Conservation (phyloP, 2,888 invertebrate genomes). For the Osmoderma eremita region DNA sequence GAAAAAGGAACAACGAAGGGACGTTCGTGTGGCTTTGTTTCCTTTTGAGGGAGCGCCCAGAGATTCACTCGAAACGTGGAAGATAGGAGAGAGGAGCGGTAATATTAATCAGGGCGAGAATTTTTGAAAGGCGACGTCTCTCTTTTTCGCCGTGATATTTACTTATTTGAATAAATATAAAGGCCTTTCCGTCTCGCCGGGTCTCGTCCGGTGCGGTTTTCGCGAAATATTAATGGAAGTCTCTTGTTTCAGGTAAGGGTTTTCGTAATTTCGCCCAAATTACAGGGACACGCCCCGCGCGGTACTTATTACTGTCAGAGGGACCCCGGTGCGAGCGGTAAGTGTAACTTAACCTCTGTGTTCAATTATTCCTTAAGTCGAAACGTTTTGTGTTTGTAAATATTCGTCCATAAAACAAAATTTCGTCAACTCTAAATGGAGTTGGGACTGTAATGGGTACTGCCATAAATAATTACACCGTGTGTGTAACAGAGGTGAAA, state of each 20-base stretch:
- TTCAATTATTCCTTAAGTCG: too few species aligned
- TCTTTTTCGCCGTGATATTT: slow-evolving; percentile 21
- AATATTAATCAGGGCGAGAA: slow-evolving; percentile 36
- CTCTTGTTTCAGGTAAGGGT: slow-evolving; percentile 54
- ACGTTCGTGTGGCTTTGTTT: slow-evolving; percentile 14
- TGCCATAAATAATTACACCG: too few species aligned
- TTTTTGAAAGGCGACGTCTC: slow-evolving; percentile 21
- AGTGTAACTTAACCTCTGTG: too few species aligned
- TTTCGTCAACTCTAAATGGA: too few species aligned
- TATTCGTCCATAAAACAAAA: too few species aligned
- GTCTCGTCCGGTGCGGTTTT: slow-evolving; percentile 42
- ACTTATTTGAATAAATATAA: slow-evolving; percentile 40
- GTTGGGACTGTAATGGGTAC: too few species aligned
- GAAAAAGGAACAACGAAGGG: background rate
- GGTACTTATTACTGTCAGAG: background rate
- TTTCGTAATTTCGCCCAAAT: background rate
- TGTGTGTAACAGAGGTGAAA: too few species aligned
- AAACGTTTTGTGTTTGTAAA: too few species aligned
- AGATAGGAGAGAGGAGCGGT: slow-evolving; percentile 11
- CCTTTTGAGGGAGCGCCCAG: background rate
- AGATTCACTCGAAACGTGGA: background rate
- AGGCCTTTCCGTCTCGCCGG: slow-evolving; percentile 42
- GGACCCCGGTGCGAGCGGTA: too few species aligned
- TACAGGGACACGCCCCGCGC: background rate
- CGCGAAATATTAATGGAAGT: slow-evolving; percentile 54